Base-by-base conservation (phyloP, 2,888 invertebrate species). In the Dimorphilus gyrociliatus region DNA sequence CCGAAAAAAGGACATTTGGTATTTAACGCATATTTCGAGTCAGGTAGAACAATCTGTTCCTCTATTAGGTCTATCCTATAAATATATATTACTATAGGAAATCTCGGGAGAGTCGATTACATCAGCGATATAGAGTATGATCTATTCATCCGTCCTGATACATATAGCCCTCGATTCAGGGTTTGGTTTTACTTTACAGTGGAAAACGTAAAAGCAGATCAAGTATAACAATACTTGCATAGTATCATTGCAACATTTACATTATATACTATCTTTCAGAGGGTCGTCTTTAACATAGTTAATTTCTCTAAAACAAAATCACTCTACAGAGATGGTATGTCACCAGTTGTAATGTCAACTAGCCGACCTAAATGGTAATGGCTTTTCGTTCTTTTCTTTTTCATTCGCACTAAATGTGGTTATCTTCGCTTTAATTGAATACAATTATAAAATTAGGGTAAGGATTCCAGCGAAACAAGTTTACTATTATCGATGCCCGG, bases 141-240 rank as follows among this genome's bases (percentile, higher is more conserved):
- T 65, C 69, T 97, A 29, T 92, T 79, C 64, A 75, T 97, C 32
- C 70, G 94, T 25, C 92, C 94, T 0, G 94, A 97, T 61, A 92
- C 90, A 1, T 88, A 90, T 61, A 81, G 85, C 57, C 88, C 90
- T 0, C 71, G 85, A 25, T 74, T 79, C 40, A 69, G 94, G 28
- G 78, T 92, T 46, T 94, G 92, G 94, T 94, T 90, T 64, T 88
- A 94, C 66, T 97, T 94, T 55, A 85, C 88, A 1, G 90, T 94
- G 21, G 90, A 90, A 60, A 94, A 94, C 59, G 82, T 82, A 0
- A 78, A 77, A 47, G 73, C 77, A 37, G 86, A 92, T 60, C 92
- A 92, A 71, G 80, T 78, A 55, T n/a, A n/a, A n/a, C n/a, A n/a
- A n/a, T n/a, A n/a, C n/a, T n/a, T n/a, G n/a, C n/a, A n/a, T n/a